These are phyloP conservation scores for Sclerurus mexicanus DNA, from an alignment of 2,113 vertebrate species.

Conservation along the genomic window DNA sequence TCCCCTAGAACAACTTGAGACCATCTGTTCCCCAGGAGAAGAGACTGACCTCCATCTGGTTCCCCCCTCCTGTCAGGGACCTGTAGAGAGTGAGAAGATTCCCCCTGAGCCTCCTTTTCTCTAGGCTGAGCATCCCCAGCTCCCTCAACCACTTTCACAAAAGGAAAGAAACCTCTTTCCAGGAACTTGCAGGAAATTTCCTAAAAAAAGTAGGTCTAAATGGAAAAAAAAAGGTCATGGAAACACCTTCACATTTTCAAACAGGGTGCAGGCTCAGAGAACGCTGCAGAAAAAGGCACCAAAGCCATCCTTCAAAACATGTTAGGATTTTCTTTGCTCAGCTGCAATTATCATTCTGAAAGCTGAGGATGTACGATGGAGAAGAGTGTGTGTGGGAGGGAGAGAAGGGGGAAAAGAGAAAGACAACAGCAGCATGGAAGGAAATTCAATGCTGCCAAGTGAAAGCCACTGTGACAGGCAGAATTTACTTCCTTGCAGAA, in stretches of 20 bases:
- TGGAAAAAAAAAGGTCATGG: neutral
- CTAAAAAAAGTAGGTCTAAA: neutral
- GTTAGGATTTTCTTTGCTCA: constrained; percentile 6
- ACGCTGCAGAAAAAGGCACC: constrained; percentile 4
- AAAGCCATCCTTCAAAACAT: constrained; percentile 3
- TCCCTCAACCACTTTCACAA: neutral
- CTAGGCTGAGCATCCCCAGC: neutral
- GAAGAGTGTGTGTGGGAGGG: constrained; percentile 23
- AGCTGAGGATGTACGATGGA: constrained; percentile 4
- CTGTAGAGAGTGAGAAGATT: neutral
- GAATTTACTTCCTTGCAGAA: constrained; percentile 34
- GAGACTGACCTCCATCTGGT: neutral
- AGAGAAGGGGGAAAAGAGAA: constrained; percentile 20
- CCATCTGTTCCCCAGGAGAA: neutral
- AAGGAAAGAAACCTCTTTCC: neutral
- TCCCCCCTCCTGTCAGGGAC: neutral
- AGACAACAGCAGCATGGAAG: constrained; percentile 47
- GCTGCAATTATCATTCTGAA: constrained; percentile 7
- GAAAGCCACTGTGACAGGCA: constrained; percentile 22
- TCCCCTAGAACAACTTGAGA: neutral
- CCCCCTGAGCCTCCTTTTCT: neutral
- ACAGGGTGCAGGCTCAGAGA: neutral
- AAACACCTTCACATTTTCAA: neutral
- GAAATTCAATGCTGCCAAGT: constrained; percentile 34
- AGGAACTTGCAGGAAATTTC: neutral